A percentile compares a stretch with the other conserved stretches of the same genome.
phyloP scores from a whole-genome alignment of 2,888 invertebrate genomes.

The Lordiphosa andalusiaca region DNA sequence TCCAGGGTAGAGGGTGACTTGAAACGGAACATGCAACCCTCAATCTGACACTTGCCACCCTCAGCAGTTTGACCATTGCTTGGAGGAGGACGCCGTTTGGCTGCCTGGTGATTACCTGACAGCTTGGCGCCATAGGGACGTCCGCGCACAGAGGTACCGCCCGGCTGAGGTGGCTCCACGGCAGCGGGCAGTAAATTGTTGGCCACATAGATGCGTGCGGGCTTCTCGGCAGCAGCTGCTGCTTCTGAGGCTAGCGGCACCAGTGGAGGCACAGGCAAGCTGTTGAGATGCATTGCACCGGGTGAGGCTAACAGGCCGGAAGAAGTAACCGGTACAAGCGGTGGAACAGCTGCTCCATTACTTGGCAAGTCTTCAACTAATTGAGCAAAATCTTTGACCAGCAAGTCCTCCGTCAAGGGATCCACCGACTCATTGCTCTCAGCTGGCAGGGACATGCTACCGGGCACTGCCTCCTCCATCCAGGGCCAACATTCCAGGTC shows the following conservation, averaged over 20 bases:
- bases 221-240: conserved; percentile 50
- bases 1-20: conserved; percentile 72
- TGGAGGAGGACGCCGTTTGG: conserved; percentile 60
- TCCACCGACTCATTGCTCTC: conserved; percentile 16
- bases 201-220: conserved; percentile 79
- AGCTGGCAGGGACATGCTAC: conserved; percentile 22
- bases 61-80: conserved; percentile 41
- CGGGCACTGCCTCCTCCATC: conserved; percentile 47
- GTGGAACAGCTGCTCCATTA: conserved; percentile 41
- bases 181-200: conserved; percentile 73
- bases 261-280: conserved; percentile 50
- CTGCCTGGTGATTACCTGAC: conserved; percentile 52
- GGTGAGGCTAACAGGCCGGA: background rate
- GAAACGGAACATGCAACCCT: conserved; percentile 79
- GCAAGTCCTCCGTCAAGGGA: conserved; percentile 37
- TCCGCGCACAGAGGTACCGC: conserved; percentile 76
- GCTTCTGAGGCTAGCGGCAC: conserved; percentile 33
- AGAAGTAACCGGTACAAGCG: conserved; percentile 59
- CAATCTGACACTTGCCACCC: conserved; percentile 73
- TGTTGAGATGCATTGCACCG: conserved; percentile 10
- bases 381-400: conserved; percentile 54
- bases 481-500: conserved; percentile 71
- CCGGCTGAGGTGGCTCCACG: conserved; percentile 43
- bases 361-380: conserved; percentile 11
- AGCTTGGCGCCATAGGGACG: conserved; percentile 78